Base-by-base conservation (phyloP, 2,888 invertebrate species). In the Parnassius orleans region DNA sequence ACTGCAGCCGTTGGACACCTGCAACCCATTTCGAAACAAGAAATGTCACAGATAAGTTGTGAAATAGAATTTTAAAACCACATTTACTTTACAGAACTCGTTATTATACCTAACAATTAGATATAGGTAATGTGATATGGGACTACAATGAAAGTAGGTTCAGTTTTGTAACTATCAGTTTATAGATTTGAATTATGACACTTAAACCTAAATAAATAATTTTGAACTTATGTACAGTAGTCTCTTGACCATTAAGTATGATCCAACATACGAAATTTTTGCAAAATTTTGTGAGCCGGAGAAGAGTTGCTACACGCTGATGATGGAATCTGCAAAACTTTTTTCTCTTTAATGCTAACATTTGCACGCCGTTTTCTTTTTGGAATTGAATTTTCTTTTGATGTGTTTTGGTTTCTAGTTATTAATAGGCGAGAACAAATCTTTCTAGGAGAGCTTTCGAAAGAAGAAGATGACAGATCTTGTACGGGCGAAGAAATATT, bases 211-310 rank as follows among this genome's bases (percentile, higher is more conserved):
- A 33, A 24, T 24, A 24, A 24, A 24, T 24, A 24, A 3, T 24
- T 3, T 33, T 33, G 7, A 33, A 33, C 33, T 5, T 33, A 33
- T 33, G 33, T 33, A 33, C 33, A 19, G 19, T 19, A 19, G 19
- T 19, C 19, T 33, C 12, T 46, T 48, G 51, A 57, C 10, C 57
- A 33, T 55, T 53, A 66, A 41, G 19, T 19, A 42, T 66, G 70
- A 69, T 80, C 80, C 0, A 89, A 71, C 47, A 81, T 72, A 24
- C 76, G 71, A 66, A 90, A 90, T 69, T 79, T 88, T 60, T 83
- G 74, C 41, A 90, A 72, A 12, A 90, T 77, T 63, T 76, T 86
- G 46, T 84, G 81, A 1, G 77, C 87, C 0, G 83, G 80, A 1
- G 87, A 79, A 41, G 73, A 69, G 47, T 76, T 74, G 14, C 2